Evolutionary conservation across 2,797 vertebrate species (phyloP).

Genomic region (Sebastes trivittatus): DNA sequence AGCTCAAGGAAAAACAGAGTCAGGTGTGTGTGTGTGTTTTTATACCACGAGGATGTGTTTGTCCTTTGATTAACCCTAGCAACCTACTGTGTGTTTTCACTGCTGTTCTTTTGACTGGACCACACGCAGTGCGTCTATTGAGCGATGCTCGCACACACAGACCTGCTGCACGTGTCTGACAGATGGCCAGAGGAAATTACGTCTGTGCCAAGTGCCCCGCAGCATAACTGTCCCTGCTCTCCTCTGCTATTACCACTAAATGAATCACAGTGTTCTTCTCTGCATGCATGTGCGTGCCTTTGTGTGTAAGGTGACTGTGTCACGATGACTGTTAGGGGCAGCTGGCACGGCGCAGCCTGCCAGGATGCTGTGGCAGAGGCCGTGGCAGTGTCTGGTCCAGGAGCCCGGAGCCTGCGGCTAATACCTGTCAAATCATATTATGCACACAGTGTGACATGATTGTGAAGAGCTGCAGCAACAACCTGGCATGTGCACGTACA

Average conservation of each 20-base stretch:
- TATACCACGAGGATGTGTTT: background rate
- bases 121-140: background rate
- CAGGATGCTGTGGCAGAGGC: slow-evolving; percentile 37
- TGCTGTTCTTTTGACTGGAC: slow-evolving; percentile 25
- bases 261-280: slow-evolving; percentile 37
- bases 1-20: slow-evolving; percentile 49
- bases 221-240: slow-evolving; percentile 34
- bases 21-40: slow-evolving; percentile 26
- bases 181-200: slow-evolving; percentile 61
- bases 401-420: slow-evolving; percentile 32
- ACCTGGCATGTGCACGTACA: slow-evolving; percentile 32
- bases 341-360: slow-evolving; percentile 40
- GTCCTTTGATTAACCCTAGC: slow-evolving; percentile 8
- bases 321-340: slow-evolving; percentile 47
- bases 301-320: slow-evolving; percentile 40
- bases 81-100: background rate
- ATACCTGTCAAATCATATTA: slow-evolving; percentile 62
- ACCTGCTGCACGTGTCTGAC: slow-evolving; percentile 43
- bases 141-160: slow-evolving; percentile 15
- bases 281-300: background rate
- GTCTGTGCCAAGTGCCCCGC: slow-evolving; percentile 13
- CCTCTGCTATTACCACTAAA: slow-evolving; percentile 34
- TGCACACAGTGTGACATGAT: slow-evolving; percentile 21
- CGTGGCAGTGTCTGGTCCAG: slow-evolving; percentile 39
- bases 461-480: slow-evolving; percentile 37